Conservation (phyloP, 2,113 vertebrate genomes). For the Cebus imitator region DNA sequence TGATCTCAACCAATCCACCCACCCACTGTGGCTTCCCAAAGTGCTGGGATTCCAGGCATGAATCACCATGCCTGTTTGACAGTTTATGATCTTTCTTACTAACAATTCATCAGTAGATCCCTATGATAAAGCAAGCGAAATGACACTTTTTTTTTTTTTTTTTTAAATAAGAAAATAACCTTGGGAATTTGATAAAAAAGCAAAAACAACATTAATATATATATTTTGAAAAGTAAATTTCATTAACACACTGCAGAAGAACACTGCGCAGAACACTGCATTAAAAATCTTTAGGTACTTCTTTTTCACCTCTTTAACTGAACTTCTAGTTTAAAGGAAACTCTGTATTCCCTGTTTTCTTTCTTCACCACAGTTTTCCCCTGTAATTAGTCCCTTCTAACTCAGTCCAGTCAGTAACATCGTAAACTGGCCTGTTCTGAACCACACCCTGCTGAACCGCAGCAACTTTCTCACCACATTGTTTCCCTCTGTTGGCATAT, state of each 20-base stretch:
- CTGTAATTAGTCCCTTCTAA: conserved; percentile 84
- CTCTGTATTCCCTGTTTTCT: conserved; percentile 80
- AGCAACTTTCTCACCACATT: conserved; percentile 74
- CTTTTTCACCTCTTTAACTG: conserved; percentile 65
- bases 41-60: no score
- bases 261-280: background rate
- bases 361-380: conserved; percentile 81
- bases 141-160: background rate
- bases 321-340: conserved; percentile 84
- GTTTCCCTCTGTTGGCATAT: conserved; percentile 79
- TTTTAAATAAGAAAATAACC: background rate
- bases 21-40: no score
- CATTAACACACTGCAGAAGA: background rate
- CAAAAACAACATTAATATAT: conserved; percentile 1
- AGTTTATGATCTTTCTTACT: background rate
- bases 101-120: background rate
- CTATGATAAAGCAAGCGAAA: conserved; percentile 32
- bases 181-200: conserved; percentile 42
- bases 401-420: conserved; percentile 73
- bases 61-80: no score
- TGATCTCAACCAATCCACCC: no score
- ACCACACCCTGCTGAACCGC: conserved; percentile 80
- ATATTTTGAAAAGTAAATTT: conserved; percentile 57
- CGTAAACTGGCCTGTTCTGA: conserved; percentile 73
- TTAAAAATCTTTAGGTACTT: conserved; percentile 54